These are phyloP conservation scores for Cavia aperea DNA, from an alignment of 2,113 vertebrate genomes.

Conservation along the genomic window DNA sequence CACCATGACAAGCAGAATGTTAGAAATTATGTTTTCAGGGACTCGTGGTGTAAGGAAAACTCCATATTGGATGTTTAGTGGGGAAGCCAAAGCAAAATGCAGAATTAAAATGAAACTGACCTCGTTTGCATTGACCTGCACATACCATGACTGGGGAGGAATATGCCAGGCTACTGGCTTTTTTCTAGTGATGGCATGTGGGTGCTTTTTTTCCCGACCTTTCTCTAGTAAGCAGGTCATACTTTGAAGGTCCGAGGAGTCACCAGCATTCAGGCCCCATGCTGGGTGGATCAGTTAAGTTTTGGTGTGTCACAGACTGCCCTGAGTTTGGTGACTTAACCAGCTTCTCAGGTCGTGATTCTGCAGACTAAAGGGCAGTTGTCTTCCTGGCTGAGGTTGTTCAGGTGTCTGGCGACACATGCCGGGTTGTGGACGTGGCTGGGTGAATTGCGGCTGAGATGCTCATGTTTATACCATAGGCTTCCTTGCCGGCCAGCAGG, in stretches of 20 bases:
- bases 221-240: not conserved
- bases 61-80: not conserved
- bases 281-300: not conserved
- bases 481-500: not conserved
- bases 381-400: not conserved
- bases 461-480: not conserved
- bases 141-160: not conserved
- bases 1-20: not conserved
- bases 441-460: not conserved
- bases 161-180: not conserved
- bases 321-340: not conserved
- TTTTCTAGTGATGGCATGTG: not conserved
- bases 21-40: slow-evolving; percentile 17
- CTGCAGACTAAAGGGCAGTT: not conserved
- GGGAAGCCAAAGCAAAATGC: not conserved
- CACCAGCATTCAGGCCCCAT: not conserved
- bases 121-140: not conserved
- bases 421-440: not conserved
- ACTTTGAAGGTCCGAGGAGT: slow-evolving; percentile 1
- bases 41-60: not conserved
- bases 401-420: not conserved
- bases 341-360: not conserved
- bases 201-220: slow-evolving; percentile 5
- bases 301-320: not conserved
- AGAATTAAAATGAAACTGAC: not conserved